phyloP scores from a whole-genome alignment of 2,797 vertebrate species.

The Myioborus miniatus region DNA sequence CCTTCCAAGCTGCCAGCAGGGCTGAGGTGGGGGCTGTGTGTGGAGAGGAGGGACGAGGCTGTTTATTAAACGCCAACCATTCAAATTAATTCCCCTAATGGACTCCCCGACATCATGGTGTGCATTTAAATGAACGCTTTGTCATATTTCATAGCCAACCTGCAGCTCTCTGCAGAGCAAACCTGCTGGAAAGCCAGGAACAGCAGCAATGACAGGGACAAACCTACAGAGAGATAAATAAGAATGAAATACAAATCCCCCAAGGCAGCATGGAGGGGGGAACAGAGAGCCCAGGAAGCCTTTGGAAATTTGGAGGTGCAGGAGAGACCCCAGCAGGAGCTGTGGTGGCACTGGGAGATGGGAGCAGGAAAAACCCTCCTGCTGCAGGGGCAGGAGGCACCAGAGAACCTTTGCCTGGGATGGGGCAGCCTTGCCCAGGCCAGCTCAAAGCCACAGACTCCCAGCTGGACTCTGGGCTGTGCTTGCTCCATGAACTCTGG shows the following conservation, averaged over 20 bases:
- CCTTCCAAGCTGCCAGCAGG: neutral
- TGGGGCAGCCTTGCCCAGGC: neutral
- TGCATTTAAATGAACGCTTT: constrained; percentile 65
- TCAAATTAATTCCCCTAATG: constrained; percentile 71
- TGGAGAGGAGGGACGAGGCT: neutral
- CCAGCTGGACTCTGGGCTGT: neutral
- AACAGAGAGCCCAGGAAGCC: neutral
- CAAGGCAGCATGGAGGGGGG: rapidly evolving
- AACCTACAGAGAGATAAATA: neutral
- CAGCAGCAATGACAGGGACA: neutral
- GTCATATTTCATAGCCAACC: constrained; percentile 63
- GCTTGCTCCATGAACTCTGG: neutral
- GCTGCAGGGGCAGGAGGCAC: neutral
- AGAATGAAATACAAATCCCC: neutral
- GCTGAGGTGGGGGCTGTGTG: neutral
- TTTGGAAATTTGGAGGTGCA: neutral
- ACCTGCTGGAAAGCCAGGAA: neutral
- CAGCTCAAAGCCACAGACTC: neutral
- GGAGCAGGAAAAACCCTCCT: neutral
- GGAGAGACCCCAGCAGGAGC: neutral
- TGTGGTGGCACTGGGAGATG: neutral
- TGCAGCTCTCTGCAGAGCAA: constrained; percentile 46
- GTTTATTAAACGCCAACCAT: constrained; percentile 64
- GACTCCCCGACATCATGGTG: constrained; percentile 38
- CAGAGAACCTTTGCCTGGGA: neutral